Conservation (phyloP, 2,888 invertebrate genomes). For the Automeris io region DNA sequence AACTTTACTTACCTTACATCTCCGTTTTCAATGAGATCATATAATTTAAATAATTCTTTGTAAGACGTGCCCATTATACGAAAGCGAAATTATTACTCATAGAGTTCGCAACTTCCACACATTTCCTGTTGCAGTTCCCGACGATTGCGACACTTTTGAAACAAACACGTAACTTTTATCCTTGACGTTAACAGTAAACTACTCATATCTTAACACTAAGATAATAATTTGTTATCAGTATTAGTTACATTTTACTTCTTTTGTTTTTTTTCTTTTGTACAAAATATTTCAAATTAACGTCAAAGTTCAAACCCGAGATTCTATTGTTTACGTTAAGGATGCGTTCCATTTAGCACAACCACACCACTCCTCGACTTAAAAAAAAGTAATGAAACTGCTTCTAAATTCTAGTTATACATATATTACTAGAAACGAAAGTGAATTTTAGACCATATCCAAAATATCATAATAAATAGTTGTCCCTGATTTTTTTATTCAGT, state of each 20-base stretch:
- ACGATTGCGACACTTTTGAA: conserved; percentile 34
- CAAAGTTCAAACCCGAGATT: conserved; percentile 24
- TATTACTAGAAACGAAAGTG: no score
- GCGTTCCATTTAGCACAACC: conserved; percentile 16
- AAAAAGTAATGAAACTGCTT: no score
- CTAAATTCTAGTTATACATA: no score
- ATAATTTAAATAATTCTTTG: conserved; percentile 70
- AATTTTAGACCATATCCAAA: no score
- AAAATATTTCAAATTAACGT: conserved; percentile 57
- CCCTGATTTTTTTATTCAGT: no score
- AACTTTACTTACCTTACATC: conserved; percentile 68
- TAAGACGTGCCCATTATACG: conserved; percentile 58
- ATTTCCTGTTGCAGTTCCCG: conserved; percentile 64
- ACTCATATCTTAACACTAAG: conserved; percentile 9
- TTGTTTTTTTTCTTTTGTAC: conserved; percentile 48
- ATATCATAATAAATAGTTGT: no score
- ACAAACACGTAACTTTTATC: conserved; percentile 17
- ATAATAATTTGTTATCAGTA: conserved; percentile 10
- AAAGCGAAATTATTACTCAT: conserved; percentile 40
- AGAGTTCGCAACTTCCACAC: conserved; percentile 45
- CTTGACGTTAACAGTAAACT: conserved; percentile 12
- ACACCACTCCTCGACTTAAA: no score
- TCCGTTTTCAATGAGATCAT: conserved; percentile 80
- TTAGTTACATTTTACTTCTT: conserved; percentile 26
- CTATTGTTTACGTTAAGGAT: conserved; percentile 22